Base-by-base conservation (phyloP, 2,113 vertebrate genomes). In the Urocitellus parryii region DNA sequence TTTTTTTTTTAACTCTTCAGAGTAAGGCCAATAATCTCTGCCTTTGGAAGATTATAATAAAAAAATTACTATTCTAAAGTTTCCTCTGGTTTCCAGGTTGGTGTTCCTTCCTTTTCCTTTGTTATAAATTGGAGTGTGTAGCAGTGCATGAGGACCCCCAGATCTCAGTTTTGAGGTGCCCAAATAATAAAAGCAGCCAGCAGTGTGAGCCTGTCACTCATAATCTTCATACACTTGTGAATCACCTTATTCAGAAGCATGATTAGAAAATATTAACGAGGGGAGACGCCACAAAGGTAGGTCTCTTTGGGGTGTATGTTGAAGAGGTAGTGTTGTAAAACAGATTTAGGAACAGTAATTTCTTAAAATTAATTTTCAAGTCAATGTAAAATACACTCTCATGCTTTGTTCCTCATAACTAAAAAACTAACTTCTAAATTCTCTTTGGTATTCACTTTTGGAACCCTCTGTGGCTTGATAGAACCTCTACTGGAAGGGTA, bases 1-100 rank as follows among this genome's bases (percentile, higher is more conserved):
- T 93, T 83, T 74, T 74, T 73, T 91, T 93, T 86, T 74, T 74
- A 94, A 79, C 67, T 96, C 53, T 95, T 96, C 37, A 91, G 86
- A 86, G 89, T 53, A 65, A 94, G 56, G 51, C 70, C 25, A 88
- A 70, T 79, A 81, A 82, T 67, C 8, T 93, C 51, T 88, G 29
- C 8, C 32, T 25, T 84, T 48, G 82, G 79, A 76, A 63, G 20
- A 77, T 18, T 58, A 58, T 18, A 73, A 96, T 84, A 37, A 74
- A 42, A 63, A 67, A 51, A 34, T n/a, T 29, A 25, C 22, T n/a
- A 63, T 39, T 92, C 27, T 85, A 79, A 90, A 96, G 29, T 94
- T 91, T 91, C 85, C 48, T 91, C 58, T 72, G 32, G 24, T 39
- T 77, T 72, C 22, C 42, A 88, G 81, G 68, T 24, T 84, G 29